These are phyloP conservation scores for Ericerus pela DNA, from an alignment of 1,140 invertebrate genomes.

Conservation along the genomic window DNA sequence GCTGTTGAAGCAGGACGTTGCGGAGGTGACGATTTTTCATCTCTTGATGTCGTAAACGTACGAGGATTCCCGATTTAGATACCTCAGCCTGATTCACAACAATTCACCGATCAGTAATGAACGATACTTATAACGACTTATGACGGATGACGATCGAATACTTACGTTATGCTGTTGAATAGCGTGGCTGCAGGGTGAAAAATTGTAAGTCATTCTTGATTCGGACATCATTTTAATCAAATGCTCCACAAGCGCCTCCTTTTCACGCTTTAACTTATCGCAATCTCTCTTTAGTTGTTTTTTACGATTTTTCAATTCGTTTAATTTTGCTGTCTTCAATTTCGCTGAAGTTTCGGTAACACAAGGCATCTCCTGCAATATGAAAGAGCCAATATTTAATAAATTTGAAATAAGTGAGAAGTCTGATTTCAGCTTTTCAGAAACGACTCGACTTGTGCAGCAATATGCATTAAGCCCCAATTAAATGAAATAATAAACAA, in stretches of 20 bases:
- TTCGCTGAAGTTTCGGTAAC: background rate
- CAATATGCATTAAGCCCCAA: too few species aligned
- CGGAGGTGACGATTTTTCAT: background rate
- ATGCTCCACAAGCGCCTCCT: background rate
- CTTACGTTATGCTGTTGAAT: constrained; percentile 3
- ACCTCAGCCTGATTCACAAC: background rate
- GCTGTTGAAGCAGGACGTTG: background rate
- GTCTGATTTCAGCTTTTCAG: too few species aligned
- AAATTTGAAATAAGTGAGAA: too few species aligned
- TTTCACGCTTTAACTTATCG: background rate
- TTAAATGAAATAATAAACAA: too few species aligned
- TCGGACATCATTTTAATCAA: background rate
- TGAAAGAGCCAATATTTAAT: too few species aligned
- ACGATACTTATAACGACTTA: too few species aligned
- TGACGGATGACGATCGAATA: too few species aligned
- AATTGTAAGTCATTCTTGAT: background rate
- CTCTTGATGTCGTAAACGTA: constrained; percentile 1
- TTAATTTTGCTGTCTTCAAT: background rate
- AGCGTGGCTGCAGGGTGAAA: background rate
- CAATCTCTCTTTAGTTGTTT: constrained; percentile 2
- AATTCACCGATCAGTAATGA: too few species aligned
- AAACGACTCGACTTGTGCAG: too few species aligned
- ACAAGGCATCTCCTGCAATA: background rate
- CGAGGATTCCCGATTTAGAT: background rate
- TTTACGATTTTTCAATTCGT: background rate